Percentiles rank a stretch among this genome's conserved stretches.
Evolutionary conservation across 2,888 invertebrate genomes (phyloP).

Genomic region (Bellardia bayeri): DNA sequence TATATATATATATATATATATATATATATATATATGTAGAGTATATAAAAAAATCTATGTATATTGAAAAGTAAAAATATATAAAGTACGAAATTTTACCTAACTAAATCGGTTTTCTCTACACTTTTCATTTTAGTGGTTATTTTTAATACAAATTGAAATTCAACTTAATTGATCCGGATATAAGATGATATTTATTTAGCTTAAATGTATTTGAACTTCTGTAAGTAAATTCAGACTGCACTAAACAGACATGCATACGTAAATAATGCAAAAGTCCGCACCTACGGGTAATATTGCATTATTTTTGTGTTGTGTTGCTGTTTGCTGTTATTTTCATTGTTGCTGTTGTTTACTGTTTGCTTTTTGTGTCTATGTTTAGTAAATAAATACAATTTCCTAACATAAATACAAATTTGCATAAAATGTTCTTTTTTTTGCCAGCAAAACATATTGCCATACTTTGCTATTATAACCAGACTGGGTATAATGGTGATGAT

Average conservation of each 20-base stretch:
- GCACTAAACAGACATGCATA: neutral
- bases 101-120: too few relatives aligned
- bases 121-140: neutral
- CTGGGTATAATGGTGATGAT: neutral
- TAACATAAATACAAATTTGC: conserved; percentile 52
- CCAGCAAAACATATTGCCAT: neutral
- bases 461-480: neutral
- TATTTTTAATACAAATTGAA: neutral
- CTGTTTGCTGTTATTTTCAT: conserved; percentile 5
- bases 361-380: conserved; percentile 42
- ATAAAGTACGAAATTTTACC: too few relatives aligned
- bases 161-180: neutral
- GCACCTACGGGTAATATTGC: neutral
- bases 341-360: conserved; percentile 22
- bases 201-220: neutral
- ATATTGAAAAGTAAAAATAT: too few relatives aligned
- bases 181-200: conserved; percentile 4
- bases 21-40: too few relatives aligned
- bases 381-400: conserved; percentile 62
- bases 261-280: neutral
- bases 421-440: conserved; percentile 11
- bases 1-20: too few relatives aligned
- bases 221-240: conserved; percentile 4
- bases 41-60: too few relatives aligned
- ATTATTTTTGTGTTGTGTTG: neutral